Percentiles rank a stretch among this genome's conserved stretches.
These are phyloP conservation scores for Caiman crocodilus DNA, from an alignment of 2,797 vertebrate species.

Conservation along the genomic window DNA sequence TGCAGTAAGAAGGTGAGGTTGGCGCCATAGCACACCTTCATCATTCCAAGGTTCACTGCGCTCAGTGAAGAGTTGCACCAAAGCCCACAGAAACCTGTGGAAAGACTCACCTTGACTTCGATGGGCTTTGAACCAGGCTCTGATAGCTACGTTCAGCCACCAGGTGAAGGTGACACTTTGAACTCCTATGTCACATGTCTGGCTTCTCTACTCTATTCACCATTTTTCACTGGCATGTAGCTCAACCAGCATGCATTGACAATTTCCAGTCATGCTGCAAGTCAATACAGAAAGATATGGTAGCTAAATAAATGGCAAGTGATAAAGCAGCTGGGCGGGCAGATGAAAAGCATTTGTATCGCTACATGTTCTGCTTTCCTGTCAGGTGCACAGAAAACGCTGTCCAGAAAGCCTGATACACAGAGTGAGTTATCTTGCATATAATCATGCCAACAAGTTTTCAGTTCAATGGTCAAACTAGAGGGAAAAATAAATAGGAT, in stretches of 20 bases:
- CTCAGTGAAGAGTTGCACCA: neutral
- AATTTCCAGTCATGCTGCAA: neutral
- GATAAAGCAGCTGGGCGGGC: neutral
- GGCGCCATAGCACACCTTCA: neutral
- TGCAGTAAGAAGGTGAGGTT: conserved; percentile 1
- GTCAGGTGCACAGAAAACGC: neutral
- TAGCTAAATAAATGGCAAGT: neutral
- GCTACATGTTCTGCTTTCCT: neutral
- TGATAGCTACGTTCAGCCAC: neutral
- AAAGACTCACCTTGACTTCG: neutral
- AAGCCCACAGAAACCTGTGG: neutral
- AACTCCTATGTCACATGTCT: fast-evolving
- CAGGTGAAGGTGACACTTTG: neutral
- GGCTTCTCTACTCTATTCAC: neutral
- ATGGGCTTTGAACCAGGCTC: neutral
- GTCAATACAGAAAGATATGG: neutral
- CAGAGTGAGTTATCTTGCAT: neutral
- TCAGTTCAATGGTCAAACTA: too few species aligned
- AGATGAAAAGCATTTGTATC: conserved; percentile 5
- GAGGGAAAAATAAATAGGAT: too few species aligned
- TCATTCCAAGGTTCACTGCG: neutral
- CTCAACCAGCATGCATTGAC: neutral
- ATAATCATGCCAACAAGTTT: fast-evolving
- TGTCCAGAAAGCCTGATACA: neutral
- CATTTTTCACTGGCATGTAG: neutral